These are phyloP conservation scores for Coluber constrictor DNA, from an alignment of 2,797 vertebrate genomes.

Conservation along the genomic window DNA sequence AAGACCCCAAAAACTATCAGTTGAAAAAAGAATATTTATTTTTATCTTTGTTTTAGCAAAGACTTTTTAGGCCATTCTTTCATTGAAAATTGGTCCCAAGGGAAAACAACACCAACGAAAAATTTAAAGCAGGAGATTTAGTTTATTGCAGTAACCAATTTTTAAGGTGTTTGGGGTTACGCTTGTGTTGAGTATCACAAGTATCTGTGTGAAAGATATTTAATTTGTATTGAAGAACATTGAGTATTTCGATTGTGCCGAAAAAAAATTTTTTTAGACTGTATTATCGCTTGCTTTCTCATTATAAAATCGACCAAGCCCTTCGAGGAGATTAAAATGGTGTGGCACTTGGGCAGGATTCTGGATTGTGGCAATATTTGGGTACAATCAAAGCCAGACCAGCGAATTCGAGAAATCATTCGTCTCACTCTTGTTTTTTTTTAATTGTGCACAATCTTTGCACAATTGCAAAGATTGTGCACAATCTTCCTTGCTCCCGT, in stretches of 20 bases:
- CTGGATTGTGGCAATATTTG: neutral
- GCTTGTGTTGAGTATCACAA: neutral
- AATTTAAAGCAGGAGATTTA: neutral
- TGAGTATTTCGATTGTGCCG: neutral
- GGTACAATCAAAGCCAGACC: too few species aligned
- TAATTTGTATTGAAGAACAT: neutral
- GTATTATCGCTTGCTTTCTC: neutral
- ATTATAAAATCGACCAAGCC: neutral
- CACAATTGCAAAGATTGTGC: too few species aligned
- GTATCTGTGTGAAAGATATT: neutral
- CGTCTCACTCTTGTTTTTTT: too few species aligned
- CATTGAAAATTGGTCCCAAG: neutral
- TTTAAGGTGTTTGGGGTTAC: neutral
- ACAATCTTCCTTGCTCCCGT: too few species aligned
- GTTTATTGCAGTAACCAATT: neutral
- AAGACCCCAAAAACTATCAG: neutral
- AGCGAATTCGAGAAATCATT: too few species aligned
- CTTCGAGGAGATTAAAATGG: neutral
- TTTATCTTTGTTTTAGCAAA: neutral
- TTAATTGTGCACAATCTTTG: neutral
- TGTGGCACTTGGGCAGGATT: neutral
- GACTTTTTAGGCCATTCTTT: neutral
- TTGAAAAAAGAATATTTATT: neutral
- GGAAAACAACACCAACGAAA: neutral
- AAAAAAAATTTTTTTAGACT: neutral